Evolutionary conservation across 2,888 invertebrate genomes (phyloP).

Genomic region (Andrena haemorrhoa): DNA sequence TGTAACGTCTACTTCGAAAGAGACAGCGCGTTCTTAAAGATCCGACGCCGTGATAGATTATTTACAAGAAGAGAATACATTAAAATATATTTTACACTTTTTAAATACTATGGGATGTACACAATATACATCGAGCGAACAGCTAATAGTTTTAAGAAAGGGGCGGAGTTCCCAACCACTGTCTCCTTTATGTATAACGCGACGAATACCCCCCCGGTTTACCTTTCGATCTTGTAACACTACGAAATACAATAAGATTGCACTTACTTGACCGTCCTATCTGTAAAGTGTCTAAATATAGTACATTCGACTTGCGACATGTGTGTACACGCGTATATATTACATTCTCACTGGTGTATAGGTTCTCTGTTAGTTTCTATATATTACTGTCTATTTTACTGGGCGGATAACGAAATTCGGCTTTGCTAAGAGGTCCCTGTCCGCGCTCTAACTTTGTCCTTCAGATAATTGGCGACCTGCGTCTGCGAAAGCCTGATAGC

Average conservation of each 20-base stretch:
- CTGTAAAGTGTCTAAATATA: slow-evolving; percentile 41
- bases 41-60: slow-evolving; percentile 36
- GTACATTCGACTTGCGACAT: slow-evolving; percentile 34
- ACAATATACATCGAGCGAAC: slow-evolving; percentile 33
- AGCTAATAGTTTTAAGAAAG: slow-evolving; percentile 31
- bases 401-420: slow-evolving; percentile 9
- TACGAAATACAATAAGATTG: slow-evolving; percentile 43
- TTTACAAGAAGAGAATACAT: slow-evolving; percentile 49
- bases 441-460: slow-evolving; percentile 83
- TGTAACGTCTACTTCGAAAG: slow-evolving; percentile 13
- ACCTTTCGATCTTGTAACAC: slow-evolving; percentile 25
- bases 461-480: slow-evolving; percentile 87
- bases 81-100: slow-evolving; percentile 50
- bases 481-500: slow-evolving; percentile 87
- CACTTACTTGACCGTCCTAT: slow-evolving; percentile 33
- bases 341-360: slow-evolving; percentile 39
- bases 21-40: slow-evolving; percentile 25
- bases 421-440: slow-evolving; percentile 74
- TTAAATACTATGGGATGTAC: slow-evolving; percentile 35
- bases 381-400: slow-evolving; percentile 23
- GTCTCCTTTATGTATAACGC: slow-evolving; percentile 5
- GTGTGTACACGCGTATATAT: slow-evolving; percentile 26
- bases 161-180: slow-evolving; percentile 34
- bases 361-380: slow-evolving; percentile 1
- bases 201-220: slow-evolving; percentile 22